Conservation (phyloP, 2,113 vertebrate genomes). For the Hydrolagus affinis region DNA sequence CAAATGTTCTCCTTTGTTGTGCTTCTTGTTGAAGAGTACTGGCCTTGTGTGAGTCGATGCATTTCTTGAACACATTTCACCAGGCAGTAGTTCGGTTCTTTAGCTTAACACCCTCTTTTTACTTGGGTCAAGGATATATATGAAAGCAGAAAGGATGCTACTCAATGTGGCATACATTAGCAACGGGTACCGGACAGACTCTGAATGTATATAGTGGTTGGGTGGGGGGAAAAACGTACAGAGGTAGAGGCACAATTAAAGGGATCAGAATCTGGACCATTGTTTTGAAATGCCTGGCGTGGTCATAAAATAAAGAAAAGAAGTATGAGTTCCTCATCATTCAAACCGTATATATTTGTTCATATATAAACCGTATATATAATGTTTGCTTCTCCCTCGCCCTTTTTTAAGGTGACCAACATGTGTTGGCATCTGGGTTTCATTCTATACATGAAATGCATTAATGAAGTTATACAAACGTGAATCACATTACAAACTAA, state of each 20-base stretch:
- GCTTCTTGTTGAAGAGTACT: neutral
- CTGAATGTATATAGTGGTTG: neutral
- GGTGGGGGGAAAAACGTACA: too few relatives aligned
- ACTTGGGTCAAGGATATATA: neutral
- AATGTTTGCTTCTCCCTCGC: too few relatives aligned
- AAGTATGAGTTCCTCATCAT: too few relatives aligned
- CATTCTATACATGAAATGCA: slow-evolving; percentile 6
- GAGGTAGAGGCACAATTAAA: too few relatives aligned
- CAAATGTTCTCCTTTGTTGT: neutral
- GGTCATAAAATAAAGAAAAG: too few relatives aligned
- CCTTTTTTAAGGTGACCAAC: neutral
- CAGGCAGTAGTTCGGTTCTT: neutral
- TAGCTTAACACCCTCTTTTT: neutral
- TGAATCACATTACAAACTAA: slow-evolving; percentile 21
- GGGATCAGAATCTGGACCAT: too few relatives aligned
- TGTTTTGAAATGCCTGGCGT: too few relatives aligned
- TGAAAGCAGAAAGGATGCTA: neutral
- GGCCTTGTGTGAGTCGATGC: neutral
- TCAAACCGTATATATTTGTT: too few relatives aligned
- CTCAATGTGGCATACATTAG: neutral
- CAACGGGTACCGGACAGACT: neutral
- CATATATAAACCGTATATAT: too few relatives aligned
- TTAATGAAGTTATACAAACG: slow-evolving; percentile 30
- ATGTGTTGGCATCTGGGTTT: neutral
- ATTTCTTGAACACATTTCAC: slow-evolving; percentile 1